phyloP scores from a whole-genome alignment of 2,113 vertebrate genomes.

The Propithecus coquereli region DNA sequence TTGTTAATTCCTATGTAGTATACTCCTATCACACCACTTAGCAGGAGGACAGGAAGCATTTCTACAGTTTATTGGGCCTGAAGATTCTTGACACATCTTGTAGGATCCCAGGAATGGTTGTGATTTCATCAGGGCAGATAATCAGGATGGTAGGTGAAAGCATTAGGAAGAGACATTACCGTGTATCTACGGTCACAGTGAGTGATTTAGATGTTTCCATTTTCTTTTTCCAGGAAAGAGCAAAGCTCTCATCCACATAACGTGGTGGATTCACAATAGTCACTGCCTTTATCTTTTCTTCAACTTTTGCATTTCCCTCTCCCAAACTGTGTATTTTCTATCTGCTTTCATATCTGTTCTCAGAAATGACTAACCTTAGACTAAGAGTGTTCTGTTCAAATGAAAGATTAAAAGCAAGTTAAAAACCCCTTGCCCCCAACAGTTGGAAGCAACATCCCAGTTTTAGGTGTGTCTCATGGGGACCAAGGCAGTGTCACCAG shows the following conservation, averaged over 20 bases:
- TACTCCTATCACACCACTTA: background rate
- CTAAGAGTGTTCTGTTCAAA: background rate
- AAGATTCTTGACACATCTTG: conserved; percentile 38
- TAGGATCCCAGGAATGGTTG: conserved; percentile 51
- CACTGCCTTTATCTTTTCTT: background rate
- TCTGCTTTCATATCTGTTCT: background rate
- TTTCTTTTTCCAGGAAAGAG: background rate
- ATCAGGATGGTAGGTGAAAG: conserved; percentile 59
- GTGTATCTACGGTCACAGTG: accelerated
- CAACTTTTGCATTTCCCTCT: background rate
- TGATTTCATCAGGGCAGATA: conserved; percentile 55
- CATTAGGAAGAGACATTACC: background rate
- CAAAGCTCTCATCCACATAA: background rate
- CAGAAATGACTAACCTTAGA: background rate
- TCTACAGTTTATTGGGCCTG: conserved; percentile 42
- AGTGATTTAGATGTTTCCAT: background rate
- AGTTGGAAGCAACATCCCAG: background rate
- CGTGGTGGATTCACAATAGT: background rate
- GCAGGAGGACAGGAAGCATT: background rate
- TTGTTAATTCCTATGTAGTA: background rate
- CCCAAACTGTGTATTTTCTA: background rate
- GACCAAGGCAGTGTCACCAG: background rate
- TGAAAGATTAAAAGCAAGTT: conserved; percentile 23
- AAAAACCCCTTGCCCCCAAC: background rate
- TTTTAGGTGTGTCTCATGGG: background rate